phyloP scores from a whole-genome alignment of 2,888 invertebrate species.

The Acanthacorydalis orientalis region DNA sequence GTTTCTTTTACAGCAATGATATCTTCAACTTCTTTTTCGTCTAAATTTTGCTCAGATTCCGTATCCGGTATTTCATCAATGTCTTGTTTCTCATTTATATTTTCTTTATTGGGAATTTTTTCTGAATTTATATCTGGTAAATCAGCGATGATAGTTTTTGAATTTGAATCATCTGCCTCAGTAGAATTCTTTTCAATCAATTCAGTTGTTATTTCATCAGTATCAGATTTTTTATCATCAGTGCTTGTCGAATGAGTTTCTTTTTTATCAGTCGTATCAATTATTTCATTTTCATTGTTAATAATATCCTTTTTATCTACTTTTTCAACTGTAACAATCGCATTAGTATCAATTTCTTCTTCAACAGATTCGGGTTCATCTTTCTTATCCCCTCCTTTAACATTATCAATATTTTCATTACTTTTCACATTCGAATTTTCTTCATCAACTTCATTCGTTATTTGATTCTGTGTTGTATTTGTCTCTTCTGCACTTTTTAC shows the following conservation, averaged over 20 bases:
- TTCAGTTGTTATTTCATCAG: neutral
- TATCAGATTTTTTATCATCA: neutral
- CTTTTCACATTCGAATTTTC: neutral
- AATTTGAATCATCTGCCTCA: conserved; percentile 8
- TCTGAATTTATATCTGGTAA: neutral
- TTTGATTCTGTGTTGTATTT: too few species aligned
- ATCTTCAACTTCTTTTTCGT: neutral
- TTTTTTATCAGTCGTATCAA: neutral
- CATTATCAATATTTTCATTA: neutral
- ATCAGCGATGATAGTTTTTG: neutral
- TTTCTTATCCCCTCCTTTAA: neutral
- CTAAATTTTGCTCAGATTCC: neutral
- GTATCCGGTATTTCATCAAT: neutral
- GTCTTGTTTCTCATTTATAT: neutral
- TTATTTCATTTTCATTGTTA: neutral
- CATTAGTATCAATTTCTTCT: neutral
- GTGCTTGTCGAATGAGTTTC: neutral
- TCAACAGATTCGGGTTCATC: neutral
- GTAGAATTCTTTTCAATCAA: conserved; percentile 7
- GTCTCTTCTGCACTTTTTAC: too few species aligned
- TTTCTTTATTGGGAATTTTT: neutral
- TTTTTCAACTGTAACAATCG: neutral
- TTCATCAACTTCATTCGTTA: too few species aligned
- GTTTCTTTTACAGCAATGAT: neutral
- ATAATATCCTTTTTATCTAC: neutral